Evolutionary conservation across 2,797 vertebrate species (phyloP), one percentile per base, ranked within the genome.

Genomic region (Champsocephalus gunnari): DNA sequence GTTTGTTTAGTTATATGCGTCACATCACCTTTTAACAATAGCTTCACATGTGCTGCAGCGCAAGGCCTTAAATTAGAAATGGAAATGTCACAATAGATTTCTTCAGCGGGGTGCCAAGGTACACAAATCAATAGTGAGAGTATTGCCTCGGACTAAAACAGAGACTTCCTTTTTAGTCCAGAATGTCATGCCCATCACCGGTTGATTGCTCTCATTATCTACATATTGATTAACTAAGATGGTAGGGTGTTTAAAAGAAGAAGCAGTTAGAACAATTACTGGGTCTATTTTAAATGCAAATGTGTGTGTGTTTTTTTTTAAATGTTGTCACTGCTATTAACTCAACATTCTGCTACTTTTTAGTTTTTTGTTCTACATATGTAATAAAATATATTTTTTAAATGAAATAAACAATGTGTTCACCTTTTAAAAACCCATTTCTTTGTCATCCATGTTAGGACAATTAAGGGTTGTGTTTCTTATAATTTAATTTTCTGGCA

Each of bases 11-110:
- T 50, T 13, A 1, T 12, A 68, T 47, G 69, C 9, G 12, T 51
- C 71, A 34, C 76, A 56, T 49, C 62, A 17, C 62, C 57, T 32
- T 48, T 77, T 28, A 85, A 85, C 82, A 74, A 75, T 5, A 12
- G 81, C 77, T 34, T 85, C 64, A 68, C 21, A 45, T 67, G 80
- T 34, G 86, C 78, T 44, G 70, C 83, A 77, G 85, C 66, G 45
- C 73, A 70, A 64, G 6, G 73, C 84, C 83, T 80, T 84, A 80
- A 91, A 91, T 92, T 86, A 89, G 88, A 90, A 84, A 82, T 91
- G 89, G 89, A 95, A 95, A 95, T 92, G 92, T 92, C 94, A 94
- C 87, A 88, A 95, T 95, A 85, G 94, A 95, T 95, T 93, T 93
- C 1, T 75, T 90, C 91, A 69, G 90, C 64, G 83, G 93, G 92